A percentile compares a stretch with the other conserved stretches of the same genome.
phyloP scores from a whole-genome alignment of 53 echinoderm and acorn worm genomes.

The Holothuria scabra region DNA sequence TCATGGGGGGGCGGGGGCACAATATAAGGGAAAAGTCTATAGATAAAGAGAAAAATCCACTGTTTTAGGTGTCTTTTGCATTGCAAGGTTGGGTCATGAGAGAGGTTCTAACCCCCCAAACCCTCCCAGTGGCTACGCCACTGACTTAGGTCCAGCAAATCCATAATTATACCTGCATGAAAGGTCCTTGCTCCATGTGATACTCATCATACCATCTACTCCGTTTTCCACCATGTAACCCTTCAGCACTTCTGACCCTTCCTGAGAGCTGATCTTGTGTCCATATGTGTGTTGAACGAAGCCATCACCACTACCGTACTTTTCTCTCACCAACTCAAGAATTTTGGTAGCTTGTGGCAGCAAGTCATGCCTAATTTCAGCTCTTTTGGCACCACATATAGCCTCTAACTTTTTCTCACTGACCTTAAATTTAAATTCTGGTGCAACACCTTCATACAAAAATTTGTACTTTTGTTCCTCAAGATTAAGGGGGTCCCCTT shows the following conservation, averaged over 20 bases:
- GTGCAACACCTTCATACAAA: slow-evolving; percentile 68
- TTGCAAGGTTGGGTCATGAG: too few species aligned
- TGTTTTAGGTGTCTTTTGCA: too few species aligned
- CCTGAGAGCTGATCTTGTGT: slow-evolving; percentile 61
- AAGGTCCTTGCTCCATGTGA: slow-evolving; percentile 91
- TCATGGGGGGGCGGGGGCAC: too few species aligned
- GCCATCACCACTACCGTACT: slow-evolving; percentile 72
- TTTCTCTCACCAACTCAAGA: slow-evolving; percentile 75
- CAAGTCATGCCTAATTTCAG: slow-evolving; percentile 73
- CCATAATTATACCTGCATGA: slow-evolving; percentile 77
- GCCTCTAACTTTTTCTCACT: slow-evolving; percentile 50
- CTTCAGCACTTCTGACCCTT: slow-evolving; percentile 63
- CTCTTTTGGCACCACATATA: slow-evolving; percentile 60
- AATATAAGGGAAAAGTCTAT: too few species aligned
- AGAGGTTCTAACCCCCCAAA: too few species aligned
- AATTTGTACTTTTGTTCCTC: slow-evolving; percentile 81
- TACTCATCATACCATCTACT: slow-evolving; percentile 67
- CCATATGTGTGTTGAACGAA: slow-evolving; percentile 74
- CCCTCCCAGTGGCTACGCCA: too few species aligned
- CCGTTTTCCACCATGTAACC: slow-evolving; percentile 76
- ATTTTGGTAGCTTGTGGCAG: slow-evolving; percentile 72
- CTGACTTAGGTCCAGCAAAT: background rate
- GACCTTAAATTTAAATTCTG: slow-evolving; percentile 78
- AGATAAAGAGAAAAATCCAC: too few species aligned
- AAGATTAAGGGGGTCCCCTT: slow-evolving; percentile 83